Percentiles rank a stretch among this genome's conserved stretches.
These are phyloP conservation scores for Centropus bengalensis DNA, from an alignment of 2,113 vertebrate species.

Conservation along the genomic window DNA sequence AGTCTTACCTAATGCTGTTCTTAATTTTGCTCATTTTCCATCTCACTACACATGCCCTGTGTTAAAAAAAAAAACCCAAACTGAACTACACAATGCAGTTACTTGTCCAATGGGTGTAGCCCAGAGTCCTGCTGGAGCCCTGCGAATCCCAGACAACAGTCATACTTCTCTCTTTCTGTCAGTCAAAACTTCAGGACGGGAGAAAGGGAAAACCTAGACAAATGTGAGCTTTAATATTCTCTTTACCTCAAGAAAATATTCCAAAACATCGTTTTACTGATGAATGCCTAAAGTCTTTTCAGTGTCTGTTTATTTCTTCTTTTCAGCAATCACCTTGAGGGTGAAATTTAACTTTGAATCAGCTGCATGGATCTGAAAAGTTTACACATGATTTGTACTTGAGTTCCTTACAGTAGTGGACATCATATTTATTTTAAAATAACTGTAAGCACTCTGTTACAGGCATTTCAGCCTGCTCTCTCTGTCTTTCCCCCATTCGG, in stretches of 20 bases:
- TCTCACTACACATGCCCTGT: not conserved
- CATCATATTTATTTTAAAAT: not conserved
- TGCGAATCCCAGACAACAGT: not conserved
- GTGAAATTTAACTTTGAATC: not conserved
- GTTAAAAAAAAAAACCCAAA: not conserved
- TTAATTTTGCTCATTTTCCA: not conserved
- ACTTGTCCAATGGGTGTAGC: not conserved
- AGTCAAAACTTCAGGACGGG: not conserved
- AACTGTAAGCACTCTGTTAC: not conserved
- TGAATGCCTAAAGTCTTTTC: not conserved
- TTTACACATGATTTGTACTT: not conserved
- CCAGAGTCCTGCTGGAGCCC: not conserved
- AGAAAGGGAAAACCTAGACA: not conserved
- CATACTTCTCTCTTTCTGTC: not conserved
- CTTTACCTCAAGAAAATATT: not conserved
- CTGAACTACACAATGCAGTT: accelerated
- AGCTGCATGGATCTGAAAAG: not conserved
- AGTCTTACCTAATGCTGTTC: not conserved
- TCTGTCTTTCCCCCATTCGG: not conserved
- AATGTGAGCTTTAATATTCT: not conserved
- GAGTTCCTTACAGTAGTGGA: not conserved
- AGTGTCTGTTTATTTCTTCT: not conserved
- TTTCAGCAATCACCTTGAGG: not conserved
- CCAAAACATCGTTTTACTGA: not conserved
- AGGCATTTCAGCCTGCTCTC: not conserved